phyloP scores from a whole-genome alignment of 2,113 vertebrate species.

The Labrus mixtus region DNA sequence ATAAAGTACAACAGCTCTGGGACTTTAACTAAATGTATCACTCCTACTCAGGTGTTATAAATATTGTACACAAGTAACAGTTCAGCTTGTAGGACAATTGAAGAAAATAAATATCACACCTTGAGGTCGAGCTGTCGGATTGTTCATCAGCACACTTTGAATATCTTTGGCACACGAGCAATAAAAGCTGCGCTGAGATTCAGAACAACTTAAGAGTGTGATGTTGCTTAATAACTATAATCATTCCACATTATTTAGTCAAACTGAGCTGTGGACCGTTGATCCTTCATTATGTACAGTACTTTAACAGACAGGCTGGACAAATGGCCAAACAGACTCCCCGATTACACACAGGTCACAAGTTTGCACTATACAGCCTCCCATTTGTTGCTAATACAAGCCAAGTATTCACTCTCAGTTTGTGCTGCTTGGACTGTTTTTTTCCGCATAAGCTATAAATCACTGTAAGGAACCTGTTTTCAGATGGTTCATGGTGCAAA shows the following conservation, averaged over 20 bases:
- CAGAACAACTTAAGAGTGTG: no score
- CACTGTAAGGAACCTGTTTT: constrained; percentile 6
- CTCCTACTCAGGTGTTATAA: no score
- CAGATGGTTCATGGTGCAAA: background rate
- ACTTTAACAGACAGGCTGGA: background rate
- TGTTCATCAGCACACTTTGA: no score
- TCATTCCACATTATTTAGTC: background rate
- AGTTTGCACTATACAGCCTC: background rate
- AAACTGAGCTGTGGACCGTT: background rate
- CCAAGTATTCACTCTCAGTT: constrained; percentile 7
- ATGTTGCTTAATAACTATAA: background rate
- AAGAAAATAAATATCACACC: no score
- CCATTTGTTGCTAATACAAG: constrained; percentile 21
- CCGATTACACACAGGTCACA: constrained; percentile 8
- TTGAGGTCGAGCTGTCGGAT: no score
- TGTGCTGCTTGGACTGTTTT: background rate
- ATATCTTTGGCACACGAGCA: no score
- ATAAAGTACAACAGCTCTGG: no score
- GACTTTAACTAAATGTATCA: no score
- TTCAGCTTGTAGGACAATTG: no score
- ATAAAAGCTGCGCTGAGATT: no score
- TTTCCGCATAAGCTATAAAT: constrained; percentile 2
- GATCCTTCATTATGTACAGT: background rate
- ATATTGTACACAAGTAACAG: no score
- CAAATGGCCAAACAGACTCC: constrained; percentile 6